phyloP scores from a whole-genome alignment of 2,797 vertebrate genomes.

The Acridotheres tristis region DNA sequence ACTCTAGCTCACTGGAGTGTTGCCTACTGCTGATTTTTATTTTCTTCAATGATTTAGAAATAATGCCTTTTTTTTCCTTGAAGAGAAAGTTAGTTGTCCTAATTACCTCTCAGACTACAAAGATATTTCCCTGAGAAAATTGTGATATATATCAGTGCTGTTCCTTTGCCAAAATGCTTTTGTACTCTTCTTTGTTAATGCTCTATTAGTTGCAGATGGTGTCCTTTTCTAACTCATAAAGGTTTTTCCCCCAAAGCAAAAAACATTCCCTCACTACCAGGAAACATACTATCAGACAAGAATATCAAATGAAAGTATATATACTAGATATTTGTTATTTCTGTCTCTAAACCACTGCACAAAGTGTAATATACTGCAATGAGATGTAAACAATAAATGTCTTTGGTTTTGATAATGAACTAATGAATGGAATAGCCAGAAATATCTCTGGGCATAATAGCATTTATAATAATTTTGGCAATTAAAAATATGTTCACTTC shows the following conservation, averaged over 20 bases:
- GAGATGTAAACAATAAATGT: background rate
- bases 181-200: background rate
- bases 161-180: background rate
- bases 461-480: background rate
- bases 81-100: background rate
- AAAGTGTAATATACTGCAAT: background rate
- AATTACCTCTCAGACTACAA: background rate
- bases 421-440: background rate
- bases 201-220: background rate
- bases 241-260: background rate
- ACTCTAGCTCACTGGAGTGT: background rate
- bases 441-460: background rate
- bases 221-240: background rate
- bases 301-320: background rate
- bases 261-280: background rate
- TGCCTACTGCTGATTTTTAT: background rate
- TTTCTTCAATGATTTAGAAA: background rate
- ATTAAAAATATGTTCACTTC: background rate
- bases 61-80: background rate
- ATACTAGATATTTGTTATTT: background rate
- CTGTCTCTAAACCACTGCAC: background rate
- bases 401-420: background rate
- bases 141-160: background rate
- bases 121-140: background rate
- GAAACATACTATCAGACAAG: background rate